Conservation (phyloP, 2,797 vertebrate genomes). For the Sciaenops ocellatus region DNA sequence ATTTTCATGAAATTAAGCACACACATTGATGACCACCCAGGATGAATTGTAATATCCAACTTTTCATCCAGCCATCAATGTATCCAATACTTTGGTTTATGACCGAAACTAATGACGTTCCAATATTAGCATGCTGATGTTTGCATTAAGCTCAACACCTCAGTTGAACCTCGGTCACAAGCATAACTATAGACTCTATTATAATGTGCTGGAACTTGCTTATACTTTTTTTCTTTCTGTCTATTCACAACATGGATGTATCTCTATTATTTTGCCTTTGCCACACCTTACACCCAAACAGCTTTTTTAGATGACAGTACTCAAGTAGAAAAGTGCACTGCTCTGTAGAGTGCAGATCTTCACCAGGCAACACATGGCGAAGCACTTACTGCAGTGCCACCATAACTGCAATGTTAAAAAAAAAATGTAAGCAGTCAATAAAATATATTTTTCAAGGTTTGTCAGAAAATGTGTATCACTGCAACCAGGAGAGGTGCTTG, state of each 20-base stretch:
- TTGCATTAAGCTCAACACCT: neutral
- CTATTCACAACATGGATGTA: neutral
- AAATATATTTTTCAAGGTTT: too few relatives aligned
- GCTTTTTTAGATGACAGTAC: too few relatives aligned
- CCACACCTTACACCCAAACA: too few relatives aligned
- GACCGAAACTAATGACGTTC: neutral
- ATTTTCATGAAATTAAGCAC: neutral
- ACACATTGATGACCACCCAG: neutral
- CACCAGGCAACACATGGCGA: too few relatives aligned
- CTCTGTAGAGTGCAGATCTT: too few relatives aligned
- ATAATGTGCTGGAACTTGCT: constrained; percentile 21
- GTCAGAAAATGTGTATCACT: too few relatives aligned
- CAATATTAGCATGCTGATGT: neutral
- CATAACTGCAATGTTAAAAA: too few relatives aligned
- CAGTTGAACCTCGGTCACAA: neutral
- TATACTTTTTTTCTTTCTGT: constrained; percentile 9
- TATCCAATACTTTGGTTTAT: neutral
- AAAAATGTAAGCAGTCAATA: too few relatives aligned
- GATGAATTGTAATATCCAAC: neutral
- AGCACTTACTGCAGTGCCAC: too few relatives aligned
- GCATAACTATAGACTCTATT: neutral
- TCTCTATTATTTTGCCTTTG: neutral
- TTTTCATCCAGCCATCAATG: neutral
- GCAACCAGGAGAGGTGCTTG: too few relatives aligned
- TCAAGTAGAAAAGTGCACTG: too few relatives aligned